A percentile compares a stretch with the other conserved stretches of the same genome.
phyloP scores from a whole-genome alignment of 1,140 invertebrate species.

The Zaprionus nigranus region DNA sequence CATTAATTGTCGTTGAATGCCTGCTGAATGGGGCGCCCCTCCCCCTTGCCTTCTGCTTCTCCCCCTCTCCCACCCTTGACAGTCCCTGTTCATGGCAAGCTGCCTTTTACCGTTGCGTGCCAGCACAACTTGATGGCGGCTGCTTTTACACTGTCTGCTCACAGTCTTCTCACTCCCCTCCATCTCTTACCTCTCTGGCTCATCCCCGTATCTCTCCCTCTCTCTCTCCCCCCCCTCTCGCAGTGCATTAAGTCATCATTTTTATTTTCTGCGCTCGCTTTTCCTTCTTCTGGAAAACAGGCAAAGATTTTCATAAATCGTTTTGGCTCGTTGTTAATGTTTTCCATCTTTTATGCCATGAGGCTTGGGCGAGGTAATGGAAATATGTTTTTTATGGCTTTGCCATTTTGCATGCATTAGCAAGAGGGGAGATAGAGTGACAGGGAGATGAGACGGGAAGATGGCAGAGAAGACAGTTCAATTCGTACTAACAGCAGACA shows the following conservation, averaged over 20 bases:
- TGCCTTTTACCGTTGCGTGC: conserved; percentile 39
- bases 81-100: conserved; percentile 16
- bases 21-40: conserved; percentile 50
- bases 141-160: conserved; percentile 37
- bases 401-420: conserved; percentile 79
- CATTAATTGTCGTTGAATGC: conserved; percentile 79
- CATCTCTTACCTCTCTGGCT: conserved; percentile 2
- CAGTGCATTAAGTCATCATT: conserved; percentile 79
- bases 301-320: conserved; percentile 76
- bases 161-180: not conserved
- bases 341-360: conserved; percentile 63
- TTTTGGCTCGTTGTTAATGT: conserved; percentile 64
- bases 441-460: no score
- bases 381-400: conserved; percentile 78
- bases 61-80: not conserved
- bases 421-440: conserved; percentile 17
- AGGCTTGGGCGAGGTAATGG: conserved; percentile 13
- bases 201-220: no score
- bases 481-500: not conserved
- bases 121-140: not conserved
- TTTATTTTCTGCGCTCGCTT: conserved; percentile 40
- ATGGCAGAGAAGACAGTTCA: not conserved
- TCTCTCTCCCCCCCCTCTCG: not conserved
- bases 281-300: conserved; percentile 15
- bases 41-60: conserved; percentile 24